phyloP scores from a whole-genome alignment of 2,113 vertebrate species.

The Pundamilia nyererei region DNA sequence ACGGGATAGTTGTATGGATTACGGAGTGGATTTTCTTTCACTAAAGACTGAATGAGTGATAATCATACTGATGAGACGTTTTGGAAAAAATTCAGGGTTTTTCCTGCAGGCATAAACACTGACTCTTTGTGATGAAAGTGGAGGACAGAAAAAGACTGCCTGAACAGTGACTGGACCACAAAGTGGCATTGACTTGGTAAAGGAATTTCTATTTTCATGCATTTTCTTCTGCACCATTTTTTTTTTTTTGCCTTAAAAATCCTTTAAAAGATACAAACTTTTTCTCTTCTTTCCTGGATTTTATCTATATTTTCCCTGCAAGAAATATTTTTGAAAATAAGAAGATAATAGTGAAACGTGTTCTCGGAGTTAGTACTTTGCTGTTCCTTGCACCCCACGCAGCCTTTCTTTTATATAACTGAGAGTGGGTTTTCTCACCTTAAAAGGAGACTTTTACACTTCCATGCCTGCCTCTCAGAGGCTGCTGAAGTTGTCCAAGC shows the following conservation, averaged over 20 bases:
- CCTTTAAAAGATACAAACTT: neutral
- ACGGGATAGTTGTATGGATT: neutral
- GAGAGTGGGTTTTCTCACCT: slow-evolving; percentile 71
- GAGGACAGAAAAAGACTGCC: slow-evolving; percentile 25
- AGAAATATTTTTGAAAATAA: slow-evolving; percentile 7
- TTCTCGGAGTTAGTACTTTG: slow-evolving; percentile 33
- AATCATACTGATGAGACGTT: neutral
- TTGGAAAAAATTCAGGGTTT: neutral
- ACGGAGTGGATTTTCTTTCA: slow-evolving; percentile 1
- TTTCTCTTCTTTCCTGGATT: neutral
- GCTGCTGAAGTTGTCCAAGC: slow-evolving; percentile 45
- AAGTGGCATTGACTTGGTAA: slow-evolving; percentile 24
- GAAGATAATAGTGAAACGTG: slow-evolving; percentile 11
- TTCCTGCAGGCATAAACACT: slow-evolving; percentile 1
- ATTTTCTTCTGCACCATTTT: neutral
- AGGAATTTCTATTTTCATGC: slow-evolving; percentile 24
- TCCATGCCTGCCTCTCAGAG: slow-evolving; percentile 52
- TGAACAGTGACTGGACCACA: slow-evolving; percentile 30
- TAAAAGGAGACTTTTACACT: slow-evolving; percentile 74
- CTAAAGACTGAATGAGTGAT: neutral
- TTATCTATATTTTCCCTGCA: neutral
- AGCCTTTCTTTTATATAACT: slow-evolving; percentile 61
- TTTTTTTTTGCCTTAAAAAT: neutral
- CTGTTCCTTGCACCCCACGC: slow-evolving; percentile 42
- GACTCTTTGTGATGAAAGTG: slow-evolving; percentile 49